Evolutionary conservation across 2,888 invertebrate species (phyloP), one percentile per base, ranked within the genome.

Genomic region (Matsumyia berberina): DNA sequence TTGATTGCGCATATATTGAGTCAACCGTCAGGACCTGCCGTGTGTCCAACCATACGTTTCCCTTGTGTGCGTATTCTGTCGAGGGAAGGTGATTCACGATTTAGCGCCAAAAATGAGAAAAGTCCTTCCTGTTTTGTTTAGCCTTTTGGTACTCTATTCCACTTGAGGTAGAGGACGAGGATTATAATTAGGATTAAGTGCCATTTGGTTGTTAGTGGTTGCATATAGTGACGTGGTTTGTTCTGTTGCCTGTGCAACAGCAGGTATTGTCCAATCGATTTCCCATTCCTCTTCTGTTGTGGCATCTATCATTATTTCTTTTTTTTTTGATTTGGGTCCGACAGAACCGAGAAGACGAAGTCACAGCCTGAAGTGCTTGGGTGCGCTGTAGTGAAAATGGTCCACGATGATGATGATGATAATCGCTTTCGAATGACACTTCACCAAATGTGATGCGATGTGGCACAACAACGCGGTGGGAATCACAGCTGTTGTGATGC

Each of bases 1-100:
- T 80, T 85, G 85, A 85, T 85, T 85, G 85, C 80, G 80, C 80
- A 80, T 80, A 85, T 85, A 80, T 80, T 80, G 85, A 74, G 80
- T 80, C 85, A 85, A 85, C 74, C 80, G 70, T 53, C 80, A 80
- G 85, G 85, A 85, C 66, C 74, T 66, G 64, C 51, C 62, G 72
- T 57, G 67, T 77, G 69, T 62, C 15, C 76, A 29, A 19, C 49
- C 64, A 64, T 64, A 49, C 49, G 66, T 24, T 42, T 12, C 8
- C 6, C n/a, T 73, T 53, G 58, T 15, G 42, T 55, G 42, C 46
- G 51, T 69, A 44, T 42, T 55, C 46, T 24, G 37, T 37, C 15
- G 8, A 64, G 72, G 60, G 24, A 78, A 69, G 80, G 74, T 85
- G 85, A 85, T 80, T 85, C 85, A 80, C 53, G 80, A 76, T 85